Conservation (phyloP, 2,113 vertebrate genomes). For the Phaethornis superciliosus region DNA sequence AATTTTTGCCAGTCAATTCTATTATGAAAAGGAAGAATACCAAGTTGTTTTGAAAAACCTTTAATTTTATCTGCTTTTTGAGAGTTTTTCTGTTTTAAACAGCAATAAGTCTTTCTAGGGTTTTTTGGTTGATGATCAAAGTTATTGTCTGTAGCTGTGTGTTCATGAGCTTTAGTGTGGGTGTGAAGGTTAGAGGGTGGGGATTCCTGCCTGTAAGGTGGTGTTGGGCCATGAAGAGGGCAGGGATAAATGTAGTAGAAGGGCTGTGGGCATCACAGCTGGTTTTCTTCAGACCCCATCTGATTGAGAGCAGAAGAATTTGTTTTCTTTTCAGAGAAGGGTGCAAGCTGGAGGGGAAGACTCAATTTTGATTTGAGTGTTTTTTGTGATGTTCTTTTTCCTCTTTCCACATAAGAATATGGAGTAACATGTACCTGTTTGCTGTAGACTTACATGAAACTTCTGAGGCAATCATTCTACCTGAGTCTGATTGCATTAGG, state of each 20-base stretch:
- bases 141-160: rapidly evolving
- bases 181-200: not conserved
- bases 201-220: not conserved
- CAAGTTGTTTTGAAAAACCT: not conserved
- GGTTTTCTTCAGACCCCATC: rapidly evolving
- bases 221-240: not conserved
- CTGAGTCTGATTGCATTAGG: not conserved
- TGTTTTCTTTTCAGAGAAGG: not conserved
- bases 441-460: not conserved
- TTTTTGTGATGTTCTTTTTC: not conserved
- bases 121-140: not conserved
- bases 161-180: rapidly evolving
- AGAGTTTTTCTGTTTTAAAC: not conserved
- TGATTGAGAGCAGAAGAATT: rapidly evolving
- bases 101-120: not conserved
- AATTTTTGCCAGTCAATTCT: conserved; percentile 2
- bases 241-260: too few relatives aligned
- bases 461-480: not conserved
- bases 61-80: not conserved
- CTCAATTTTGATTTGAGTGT: too few relatives aligned
- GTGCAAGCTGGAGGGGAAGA: not conserved
- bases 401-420: not conserved
- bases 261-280: not conserved
- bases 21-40: not conserved
- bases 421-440: not conserved